These are phyloP conservation scores for Ditylenchus weischeri DNA, from an alignment of 2,888 invertebrate genomes.

Conservation along the genomic window DNA sequence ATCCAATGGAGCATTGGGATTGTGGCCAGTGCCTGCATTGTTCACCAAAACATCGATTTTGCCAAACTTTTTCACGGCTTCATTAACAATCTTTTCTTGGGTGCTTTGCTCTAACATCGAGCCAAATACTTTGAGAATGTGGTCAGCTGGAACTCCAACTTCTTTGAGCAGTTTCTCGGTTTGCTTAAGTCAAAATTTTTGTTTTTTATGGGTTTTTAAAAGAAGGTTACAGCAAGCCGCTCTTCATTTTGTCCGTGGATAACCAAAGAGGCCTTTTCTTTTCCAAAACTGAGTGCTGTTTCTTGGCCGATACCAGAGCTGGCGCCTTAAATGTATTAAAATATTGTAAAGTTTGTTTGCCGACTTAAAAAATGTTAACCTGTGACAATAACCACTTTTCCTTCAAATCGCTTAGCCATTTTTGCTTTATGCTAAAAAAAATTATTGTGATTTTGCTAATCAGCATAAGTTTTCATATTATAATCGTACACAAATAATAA, in stretches of 20 bases:
- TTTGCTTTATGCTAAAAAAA: too few species aligned
- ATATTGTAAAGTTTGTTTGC: too few species aligned
- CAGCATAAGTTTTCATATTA: too few species aligned
- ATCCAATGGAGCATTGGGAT: neutral
- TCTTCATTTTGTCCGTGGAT: conserved; percentile 10
- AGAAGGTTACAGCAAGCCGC: neutral
- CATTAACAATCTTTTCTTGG: conserved; percentile 6
- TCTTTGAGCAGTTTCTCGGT: neutral
- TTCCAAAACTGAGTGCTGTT: neutral
- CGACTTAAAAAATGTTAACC: too few species aligned
- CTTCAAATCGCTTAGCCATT: too few species aligned
- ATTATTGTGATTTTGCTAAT: too few species aligned
- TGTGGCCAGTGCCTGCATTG: conserved; percentile 10
- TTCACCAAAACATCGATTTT: conserved; percentile 17
- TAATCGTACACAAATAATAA: too few species aligned
- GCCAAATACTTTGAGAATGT: conserved; percentile 15
- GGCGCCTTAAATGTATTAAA: neutral
- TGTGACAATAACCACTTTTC: too few species aligned
- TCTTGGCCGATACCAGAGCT: conserved; percentile 7
- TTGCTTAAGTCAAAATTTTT: neutral
- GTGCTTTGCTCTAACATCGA: conserved; percentile 1
- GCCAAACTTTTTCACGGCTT: conserved; percentile 8
- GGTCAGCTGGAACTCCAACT: conserved; percentile 10
- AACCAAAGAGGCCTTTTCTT: neutral
- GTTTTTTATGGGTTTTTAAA: too few species aligned